Conservation (phyloP, 2,797 vertebrate genomes). For the Arctocebus calabarensis region DNA sequence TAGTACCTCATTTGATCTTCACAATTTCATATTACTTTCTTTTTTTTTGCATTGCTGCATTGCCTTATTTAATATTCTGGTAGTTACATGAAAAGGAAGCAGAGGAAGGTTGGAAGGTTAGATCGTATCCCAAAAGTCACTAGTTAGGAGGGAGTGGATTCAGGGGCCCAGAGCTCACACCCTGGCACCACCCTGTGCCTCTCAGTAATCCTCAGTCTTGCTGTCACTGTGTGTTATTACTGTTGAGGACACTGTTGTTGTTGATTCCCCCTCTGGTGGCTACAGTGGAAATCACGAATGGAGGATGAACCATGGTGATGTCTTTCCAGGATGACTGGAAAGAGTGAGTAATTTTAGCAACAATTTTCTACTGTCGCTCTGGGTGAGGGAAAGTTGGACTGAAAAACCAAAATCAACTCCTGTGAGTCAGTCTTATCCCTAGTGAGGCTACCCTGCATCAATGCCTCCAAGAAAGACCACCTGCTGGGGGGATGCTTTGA, state of each 20-base stretch:
- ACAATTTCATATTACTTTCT: not conserved
- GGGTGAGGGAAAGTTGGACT: not conserved
- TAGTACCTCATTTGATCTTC: conserved; percentile 3
- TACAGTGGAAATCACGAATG: not conserved
- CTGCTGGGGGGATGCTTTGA: not conserved
- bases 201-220: not conserved
- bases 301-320: not conserved
- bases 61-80: not conserved
- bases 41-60: not conserved
- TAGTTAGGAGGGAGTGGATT: not conserved
- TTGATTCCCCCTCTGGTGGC: not conserved
- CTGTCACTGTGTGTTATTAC: not conserved
- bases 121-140: not conserved
- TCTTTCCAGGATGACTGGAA: conserved; percentile 3
- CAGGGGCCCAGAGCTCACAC: not conserved
- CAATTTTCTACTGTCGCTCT: not conserved
- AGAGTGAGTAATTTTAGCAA: not conserved
- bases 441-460: not conserved
- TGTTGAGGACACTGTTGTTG: not conserved
- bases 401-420: not conserved
- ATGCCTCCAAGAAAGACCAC: not conserved
- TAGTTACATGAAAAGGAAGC: conserved; percentile 15
- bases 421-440: not conserved
- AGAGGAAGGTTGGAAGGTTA: not conserved
- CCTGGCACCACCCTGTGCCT: not conserved